Conservation (phyloP, 2,888 invertebrate genomes). For the Drosophila lutescens region DNA sequence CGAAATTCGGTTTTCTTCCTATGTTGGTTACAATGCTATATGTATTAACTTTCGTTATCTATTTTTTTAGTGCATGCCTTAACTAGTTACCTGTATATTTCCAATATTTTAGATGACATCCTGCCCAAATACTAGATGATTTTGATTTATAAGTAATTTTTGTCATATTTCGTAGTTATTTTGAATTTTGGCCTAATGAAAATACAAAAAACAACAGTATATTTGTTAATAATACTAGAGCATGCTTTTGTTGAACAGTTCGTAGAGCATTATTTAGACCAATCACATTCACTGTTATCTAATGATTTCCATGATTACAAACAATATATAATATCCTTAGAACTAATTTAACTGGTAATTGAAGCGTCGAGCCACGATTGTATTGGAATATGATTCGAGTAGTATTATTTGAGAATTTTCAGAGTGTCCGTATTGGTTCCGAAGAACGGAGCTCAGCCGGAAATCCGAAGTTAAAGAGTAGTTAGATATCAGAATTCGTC, state of each 20-base stretch:
- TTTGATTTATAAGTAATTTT: constrained; percentile 13
- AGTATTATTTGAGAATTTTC: not conserved
- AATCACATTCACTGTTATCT: constrained; percentile 38
- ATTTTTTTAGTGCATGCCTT: constrained; percentile 58
- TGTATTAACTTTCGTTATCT: constrained; percentile 20
- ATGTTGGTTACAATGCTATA: constrained; percentile 16
- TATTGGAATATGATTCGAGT: constrained; percentile 77
- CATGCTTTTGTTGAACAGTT: constrained; percentile 34
- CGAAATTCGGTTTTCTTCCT: constrained; percentile 22
- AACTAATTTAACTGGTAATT: constrained; percentile 25
- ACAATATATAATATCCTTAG: constrained; percentile 12
- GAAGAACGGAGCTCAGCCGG: not conserved
- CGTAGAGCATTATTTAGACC: constrained; percentile 39
- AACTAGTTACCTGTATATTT: constrained; percentile 22
- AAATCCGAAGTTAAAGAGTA: not conserved
- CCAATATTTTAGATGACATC: not conserved
- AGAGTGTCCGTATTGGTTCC: constrained; percentile 5
- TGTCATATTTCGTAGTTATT: constrained; percentile 29
- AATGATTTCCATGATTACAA: constrained; percentile 40
- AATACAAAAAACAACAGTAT: not conserved
- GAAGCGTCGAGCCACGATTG: constrained; percentile 63
- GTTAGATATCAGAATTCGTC: constrained; percentile 14
- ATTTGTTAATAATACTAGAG: constrained; percentile 19
- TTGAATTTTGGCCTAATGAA: constrained; percentile 32
- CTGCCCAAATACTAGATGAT: constrained; percentile 21